phyloP scores from a whole-genome alignment of 1,140 invertebrate species.

The Pissodes strobi region DNA sequence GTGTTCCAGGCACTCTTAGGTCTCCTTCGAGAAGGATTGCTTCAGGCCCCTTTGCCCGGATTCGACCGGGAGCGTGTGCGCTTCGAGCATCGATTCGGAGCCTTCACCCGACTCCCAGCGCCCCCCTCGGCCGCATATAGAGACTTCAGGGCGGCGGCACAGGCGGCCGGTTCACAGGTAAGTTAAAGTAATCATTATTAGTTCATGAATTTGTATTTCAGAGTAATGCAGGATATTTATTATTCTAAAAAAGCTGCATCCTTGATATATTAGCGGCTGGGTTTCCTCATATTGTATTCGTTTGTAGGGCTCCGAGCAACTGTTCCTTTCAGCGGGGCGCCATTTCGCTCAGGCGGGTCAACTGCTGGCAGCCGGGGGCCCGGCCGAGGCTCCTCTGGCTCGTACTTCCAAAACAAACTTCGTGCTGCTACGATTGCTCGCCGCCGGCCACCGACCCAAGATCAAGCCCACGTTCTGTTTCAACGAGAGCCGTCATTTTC shows the following conservation, averaged over 20 bases:
- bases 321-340: constrained; percentile 24
- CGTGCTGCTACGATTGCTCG: constrained; percentile 21
- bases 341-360: constrained; percentile 30
- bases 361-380: constrained; percentile 20
- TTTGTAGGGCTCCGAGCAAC: constrained; percentile 22
- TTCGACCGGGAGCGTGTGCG: constrained; percentile 94
- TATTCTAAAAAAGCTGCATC: too few species aligned
- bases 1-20: constrained; percentile 77
- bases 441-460: constrained; percentile 24
- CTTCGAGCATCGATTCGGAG: constrained; percentile 91
- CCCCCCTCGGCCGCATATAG: constrained; percentile 75
- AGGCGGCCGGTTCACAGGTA: constrained; percentile 23
- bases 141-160: constrained; percentile 25
- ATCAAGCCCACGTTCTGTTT: constrained; percentile 28
- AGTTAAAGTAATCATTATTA: neutral
- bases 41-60: constrained; percentile 77
- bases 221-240: too few species aligned
- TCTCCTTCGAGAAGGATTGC: constrained; percentile 70
- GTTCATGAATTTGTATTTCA: neutral
- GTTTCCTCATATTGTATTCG: too few species aligned
- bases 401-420: constrained; percentile 29
- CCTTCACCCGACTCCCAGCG: constrained; percentile 83
- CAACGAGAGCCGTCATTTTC: constrained; percentile 29
- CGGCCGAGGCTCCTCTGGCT: constrained; percentile 15
- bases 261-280: too few species aligned